These are phyloP conservation scores for Brachycybe producta DNA, from an alignment of 2,888 invertebrate species.

Conservation along the genomic window DNA sequence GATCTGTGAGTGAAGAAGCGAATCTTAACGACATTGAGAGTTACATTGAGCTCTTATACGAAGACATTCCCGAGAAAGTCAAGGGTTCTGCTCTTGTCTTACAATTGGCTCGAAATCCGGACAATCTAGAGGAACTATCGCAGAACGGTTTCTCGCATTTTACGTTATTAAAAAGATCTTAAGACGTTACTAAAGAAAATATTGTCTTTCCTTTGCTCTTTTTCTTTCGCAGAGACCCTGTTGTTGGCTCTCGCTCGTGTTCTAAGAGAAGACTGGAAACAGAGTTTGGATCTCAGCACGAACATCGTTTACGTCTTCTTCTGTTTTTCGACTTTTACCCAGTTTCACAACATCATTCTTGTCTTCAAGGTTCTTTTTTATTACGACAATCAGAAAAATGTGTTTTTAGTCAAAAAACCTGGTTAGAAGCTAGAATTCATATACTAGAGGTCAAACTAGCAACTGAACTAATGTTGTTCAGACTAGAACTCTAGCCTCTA, in stretches of 20 bases:
- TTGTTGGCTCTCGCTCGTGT: slow-evolving; percentile 90
- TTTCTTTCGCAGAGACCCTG: slow-evolving; percentile 70
- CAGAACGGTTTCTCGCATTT: slow-evolving; percentile 64
- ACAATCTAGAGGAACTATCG: slow-evolving; percentile 83
- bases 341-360: slow-evolving; percentile 85
- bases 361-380: slow-evolving; percentile 96
- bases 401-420: no score
- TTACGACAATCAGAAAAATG: no score
- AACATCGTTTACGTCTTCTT: slow-evolving; percentile 95
- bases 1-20: slow-evolving; percentile 38
- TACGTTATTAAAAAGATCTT: no score
- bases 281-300: slow-evolving; percentile 87
- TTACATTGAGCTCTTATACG: slow-evolving; percentile 91
- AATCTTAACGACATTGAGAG: slow-evolving; percentile 76
- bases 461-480: background rate
- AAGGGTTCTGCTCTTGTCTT: slow-evolving; percentile 76
- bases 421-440: no score
- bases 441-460: slow-evolving; percentile 25
- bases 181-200: no score
- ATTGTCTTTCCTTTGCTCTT: no score
- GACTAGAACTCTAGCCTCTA: no score
- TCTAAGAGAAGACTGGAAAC: slow-evolving; percentile 92
- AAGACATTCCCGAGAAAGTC: slow-evolving; percentile 74
- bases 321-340: slow-evolving; percentile 89
- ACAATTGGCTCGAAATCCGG: slow-evolving; percentile 80